Evolutionary conservation across 2,797 vertebrate genomes (phyloP).

Genomic region (Pseudocheirus occidentalis): DNA sequence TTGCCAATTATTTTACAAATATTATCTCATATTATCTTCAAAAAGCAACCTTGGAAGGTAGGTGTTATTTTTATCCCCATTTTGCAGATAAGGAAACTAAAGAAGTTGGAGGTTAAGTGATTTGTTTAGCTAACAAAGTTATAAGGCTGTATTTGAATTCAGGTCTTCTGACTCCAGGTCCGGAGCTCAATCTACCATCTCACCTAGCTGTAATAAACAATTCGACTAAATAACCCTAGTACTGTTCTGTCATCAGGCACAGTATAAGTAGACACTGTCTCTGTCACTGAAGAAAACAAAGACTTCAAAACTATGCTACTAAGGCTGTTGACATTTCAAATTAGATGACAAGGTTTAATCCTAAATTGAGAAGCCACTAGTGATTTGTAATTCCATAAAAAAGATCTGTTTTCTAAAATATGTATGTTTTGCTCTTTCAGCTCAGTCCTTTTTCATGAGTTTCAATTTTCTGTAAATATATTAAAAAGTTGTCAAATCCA

Average conservation of each 20-base stretch:
- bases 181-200: not conserved
- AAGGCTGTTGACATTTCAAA: not conserved
- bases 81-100: not conserved
- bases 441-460: no score
- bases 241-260: no score
- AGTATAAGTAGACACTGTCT: no score
- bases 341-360: not conserved
- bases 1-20: not conserved
- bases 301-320: no score
- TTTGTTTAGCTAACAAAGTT: not conserved
- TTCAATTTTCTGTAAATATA: no score
- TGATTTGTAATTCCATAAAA: no score
- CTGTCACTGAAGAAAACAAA: no score
- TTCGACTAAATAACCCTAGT: not conserved
- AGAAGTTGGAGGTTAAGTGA: not conserved
- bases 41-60: not conserved
- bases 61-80: not conserved
- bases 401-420: no score
- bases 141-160: not conserved
- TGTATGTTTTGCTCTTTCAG: no score
- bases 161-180: not conserved
- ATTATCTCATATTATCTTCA: not conserved
- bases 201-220: no score
- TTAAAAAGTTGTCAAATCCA: no score
- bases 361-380: no score